Base-by-base conservation (phyloP, 2,113 vertebrate species). In the Callopanchax toddi region DNA sequence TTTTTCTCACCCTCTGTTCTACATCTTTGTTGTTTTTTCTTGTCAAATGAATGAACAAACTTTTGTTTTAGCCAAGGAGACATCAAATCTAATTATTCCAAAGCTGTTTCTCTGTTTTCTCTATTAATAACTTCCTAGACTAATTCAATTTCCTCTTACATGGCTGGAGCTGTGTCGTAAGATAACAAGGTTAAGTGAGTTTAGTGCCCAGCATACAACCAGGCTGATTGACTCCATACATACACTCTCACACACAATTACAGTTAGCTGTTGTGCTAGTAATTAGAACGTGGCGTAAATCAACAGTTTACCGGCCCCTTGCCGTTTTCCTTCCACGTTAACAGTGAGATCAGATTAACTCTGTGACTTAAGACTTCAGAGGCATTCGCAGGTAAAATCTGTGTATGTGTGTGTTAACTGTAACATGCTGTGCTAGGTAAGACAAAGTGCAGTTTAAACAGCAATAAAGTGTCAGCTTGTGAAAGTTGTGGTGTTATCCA, bases 261-360 rank as follows among this genome's bases (percentile, higher is more conserved):
- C 66, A 74, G 73, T 71, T 76, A 78, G 81, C 82, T 89, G 80
- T 81, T 81, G 26, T 36, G 36, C 36, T 86, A 84, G 87, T 85
- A 86, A 92, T 91, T 91, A 86, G 76, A 86, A 72, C 64, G 55
- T 71, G 86, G 81, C 84, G 82, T 84, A 86, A 87, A 89, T 81
- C 88, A 88, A 83, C 86, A 88, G 84, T 88, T 87, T 83, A 84
- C 74, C 83, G 79, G 85, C 87, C 86, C 78, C 82, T 86, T 85
- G 83, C 58, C 67, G 86, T 80, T 89, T 84, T 88, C 85, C 87
- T 78, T 86, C 75, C 86, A 87, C 84, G 88, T 91, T 89, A 90
- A 88, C 74, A 82, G 82, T 89, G 88, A 88, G 89, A 91, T 91
- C 88, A 84, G 88, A 87, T 87, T 91, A 88, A 81, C 80, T 86